Evolutionary conservation across 1,140 invertebrate genomes (phyloP).

Genomic region (Ridgeia piscesae): DNA sequence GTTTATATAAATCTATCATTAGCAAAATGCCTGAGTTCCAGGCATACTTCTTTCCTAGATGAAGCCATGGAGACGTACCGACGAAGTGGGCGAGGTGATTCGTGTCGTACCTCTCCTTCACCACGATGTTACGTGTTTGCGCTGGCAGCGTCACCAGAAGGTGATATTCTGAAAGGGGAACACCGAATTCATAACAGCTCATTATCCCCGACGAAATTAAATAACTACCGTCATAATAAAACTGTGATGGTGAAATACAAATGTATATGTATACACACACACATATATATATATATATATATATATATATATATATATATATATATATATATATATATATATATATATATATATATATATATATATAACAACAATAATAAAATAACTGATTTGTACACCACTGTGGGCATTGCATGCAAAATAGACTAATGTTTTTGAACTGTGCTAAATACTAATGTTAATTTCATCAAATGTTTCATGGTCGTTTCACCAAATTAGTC

Average conservation of each 20-base stretch:
- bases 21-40: not conserved
- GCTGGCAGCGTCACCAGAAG: slow-evolving; percentile 17
- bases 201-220: not conserved
- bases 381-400: too few species aligned
- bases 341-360: not conserved
- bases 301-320: too few species aligned
- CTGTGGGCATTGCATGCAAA: too few species aligned
- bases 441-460: too few species aligned
- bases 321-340: not conserved
- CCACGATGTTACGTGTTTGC: slow-evolving; percentile 13
- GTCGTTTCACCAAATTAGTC: too few species aligned
- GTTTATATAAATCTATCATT: too few species aligned
- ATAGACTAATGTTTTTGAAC: too few species aligned
- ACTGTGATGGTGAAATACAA: not conserved
- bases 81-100: slow-evolving; percentile 26
- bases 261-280: not conserved
- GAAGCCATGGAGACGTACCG: not conserved
- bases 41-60: not conserved
- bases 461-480: too few species aligned
- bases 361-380: too few species aligned
- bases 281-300: too few species aligned
- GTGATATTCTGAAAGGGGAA: slow-evolving; percentile 24
- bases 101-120: slow-evolving; percentile 11
- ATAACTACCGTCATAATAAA: not conserved
- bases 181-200: too few species aligned